Evolutionary conservation across 2,888 invertebrate genomes (phyloP).

Genomic region (Lochmaea crataegi): DNA sequence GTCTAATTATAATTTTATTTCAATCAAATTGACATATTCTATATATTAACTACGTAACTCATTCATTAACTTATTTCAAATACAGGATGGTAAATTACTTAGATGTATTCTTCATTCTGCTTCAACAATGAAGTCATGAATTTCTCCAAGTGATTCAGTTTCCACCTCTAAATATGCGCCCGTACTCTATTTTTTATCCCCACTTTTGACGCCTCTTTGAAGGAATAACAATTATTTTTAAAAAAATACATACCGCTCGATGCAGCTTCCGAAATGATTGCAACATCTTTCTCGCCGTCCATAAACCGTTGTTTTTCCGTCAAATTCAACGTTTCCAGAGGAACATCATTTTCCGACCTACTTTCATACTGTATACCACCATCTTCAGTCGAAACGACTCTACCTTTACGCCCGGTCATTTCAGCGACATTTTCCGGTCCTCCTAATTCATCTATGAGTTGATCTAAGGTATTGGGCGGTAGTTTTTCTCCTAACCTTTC

Average conservation of each 20-base stretch:
- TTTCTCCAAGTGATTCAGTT: too few species aligned
- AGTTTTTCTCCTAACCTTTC: conserved; percentile 84
- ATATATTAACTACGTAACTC: too few species aligned
- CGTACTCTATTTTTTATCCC: too few species aligned
- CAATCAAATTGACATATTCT: too few species aligned
- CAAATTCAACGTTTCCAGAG: conserved; percentile 95
- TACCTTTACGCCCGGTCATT: conserved; percentile 86
- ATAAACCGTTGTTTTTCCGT: conserved; percentile 91
- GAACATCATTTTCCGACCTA: conserved; percentile 93
- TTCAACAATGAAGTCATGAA: too few species aligned
- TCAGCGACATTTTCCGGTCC: conserved; percentile 98
- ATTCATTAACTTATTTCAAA: too few species aligned
- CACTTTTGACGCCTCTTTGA: too few species aligned
- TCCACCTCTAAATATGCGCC: too few species aligned
- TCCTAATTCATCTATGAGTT: conserved; percentile 97
- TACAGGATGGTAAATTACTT: too few species aligned
- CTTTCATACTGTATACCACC: conserved; percentile 97
- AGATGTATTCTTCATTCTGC: too few species aligned
- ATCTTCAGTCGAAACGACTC: conserved; percentile 92
- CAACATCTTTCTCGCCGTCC: conserved; percentile 98
- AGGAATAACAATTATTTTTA: too few species aligned
- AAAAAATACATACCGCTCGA: conserved; percentile 78
- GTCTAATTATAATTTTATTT: too few species aligned
- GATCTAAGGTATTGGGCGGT: conserved; percentile 98
- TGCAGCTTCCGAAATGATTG: conserved; percentile 99